Percentiles rank a stretch among this genome's conserved stretches.
Evolutionary conservation across 2,797 vertebrate species (phyloP).

Genomic region (Aphelocoma californica): DNA sequence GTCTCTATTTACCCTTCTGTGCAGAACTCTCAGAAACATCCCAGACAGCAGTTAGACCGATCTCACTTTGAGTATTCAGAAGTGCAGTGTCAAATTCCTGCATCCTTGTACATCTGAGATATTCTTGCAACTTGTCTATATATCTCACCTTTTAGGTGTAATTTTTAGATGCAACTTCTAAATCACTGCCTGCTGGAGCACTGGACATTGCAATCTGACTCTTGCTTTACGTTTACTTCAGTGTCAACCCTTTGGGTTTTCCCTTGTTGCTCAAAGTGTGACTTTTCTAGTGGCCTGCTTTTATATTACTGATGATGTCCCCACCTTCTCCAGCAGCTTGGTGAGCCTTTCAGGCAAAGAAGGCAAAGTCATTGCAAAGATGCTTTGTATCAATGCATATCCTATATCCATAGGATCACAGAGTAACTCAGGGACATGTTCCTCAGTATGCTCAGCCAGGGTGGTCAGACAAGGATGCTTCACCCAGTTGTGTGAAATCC

Average conservation of each 20-base stretch:
- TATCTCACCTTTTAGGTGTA: neutral
- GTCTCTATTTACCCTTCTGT: neutral
- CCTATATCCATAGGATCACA: neutral
- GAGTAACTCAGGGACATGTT: neutral
- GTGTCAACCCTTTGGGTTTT: fast-evolving
- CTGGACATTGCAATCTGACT: neutral
- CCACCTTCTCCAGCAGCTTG: neutral
- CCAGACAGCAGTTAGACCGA: neutral
- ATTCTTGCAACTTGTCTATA: neutral
- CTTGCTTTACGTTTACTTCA: neutral
- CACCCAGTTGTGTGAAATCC: fast-evolving
- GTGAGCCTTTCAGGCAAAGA: neutral
- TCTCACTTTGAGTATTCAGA: neutral
- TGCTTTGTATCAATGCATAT: neutral
- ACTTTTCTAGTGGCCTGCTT: neutral
- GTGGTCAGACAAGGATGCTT: fast-evolving
- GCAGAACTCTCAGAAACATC: neutral
- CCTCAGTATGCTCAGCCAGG: neutral
- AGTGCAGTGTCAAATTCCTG: neutral
- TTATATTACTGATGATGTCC: neutral
- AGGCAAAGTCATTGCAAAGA: neutral
- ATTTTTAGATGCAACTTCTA: neutral
- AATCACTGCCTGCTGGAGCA: neutral
- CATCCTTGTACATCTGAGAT: neutral
- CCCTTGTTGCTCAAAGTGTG: neutral